These are phyloP conservation scores for Ptilonorhynchus violaceus DNA, from an alignment of 2,113 vertebrate species.

Conservation along the genomic window DNA sequence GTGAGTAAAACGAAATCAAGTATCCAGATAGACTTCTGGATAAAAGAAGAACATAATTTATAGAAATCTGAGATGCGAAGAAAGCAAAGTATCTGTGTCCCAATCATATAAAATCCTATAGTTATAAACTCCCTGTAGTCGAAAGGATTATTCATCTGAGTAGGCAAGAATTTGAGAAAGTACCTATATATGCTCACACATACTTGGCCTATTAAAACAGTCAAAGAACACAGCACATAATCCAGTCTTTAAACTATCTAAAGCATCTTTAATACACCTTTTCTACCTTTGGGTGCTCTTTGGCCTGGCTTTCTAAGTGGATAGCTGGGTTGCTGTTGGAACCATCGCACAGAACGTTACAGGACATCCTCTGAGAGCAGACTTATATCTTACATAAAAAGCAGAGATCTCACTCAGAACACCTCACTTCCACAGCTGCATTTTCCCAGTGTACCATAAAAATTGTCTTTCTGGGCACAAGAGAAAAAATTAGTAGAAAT, in stretches of 20 bases:
- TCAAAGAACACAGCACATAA: fast-evolving
- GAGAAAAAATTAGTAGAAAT: background rate
- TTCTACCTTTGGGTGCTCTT: background rate
- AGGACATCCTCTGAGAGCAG: background rate
- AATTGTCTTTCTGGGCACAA: background rate
- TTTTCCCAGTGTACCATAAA: background rate
- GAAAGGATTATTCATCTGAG: background rate
- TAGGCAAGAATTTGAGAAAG: background rate
- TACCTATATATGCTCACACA: background rate
- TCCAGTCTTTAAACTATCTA: background rate
- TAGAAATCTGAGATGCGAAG: background rate
- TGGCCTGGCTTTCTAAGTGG: background rate
- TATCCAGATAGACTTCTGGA: background rate
- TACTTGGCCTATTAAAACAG: background rate
- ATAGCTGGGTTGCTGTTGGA: background rate
- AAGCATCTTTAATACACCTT: background rate
- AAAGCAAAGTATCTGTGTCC: background rate
- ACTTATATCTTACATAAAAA: background rate
- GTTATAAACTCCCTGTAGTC: background rate
- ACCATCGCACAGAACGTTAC: background rate
- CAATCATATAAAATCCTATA: background rate
- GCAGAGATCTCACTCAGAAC: background rate
- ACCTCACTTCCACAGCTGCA: background rate
- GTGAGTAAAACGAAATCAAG: background rate
- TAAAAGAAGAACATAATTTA: background rate